Conservation (phyloP, 2,113 vertebrate genomes). For the Podarcis cretensis region DNA sequence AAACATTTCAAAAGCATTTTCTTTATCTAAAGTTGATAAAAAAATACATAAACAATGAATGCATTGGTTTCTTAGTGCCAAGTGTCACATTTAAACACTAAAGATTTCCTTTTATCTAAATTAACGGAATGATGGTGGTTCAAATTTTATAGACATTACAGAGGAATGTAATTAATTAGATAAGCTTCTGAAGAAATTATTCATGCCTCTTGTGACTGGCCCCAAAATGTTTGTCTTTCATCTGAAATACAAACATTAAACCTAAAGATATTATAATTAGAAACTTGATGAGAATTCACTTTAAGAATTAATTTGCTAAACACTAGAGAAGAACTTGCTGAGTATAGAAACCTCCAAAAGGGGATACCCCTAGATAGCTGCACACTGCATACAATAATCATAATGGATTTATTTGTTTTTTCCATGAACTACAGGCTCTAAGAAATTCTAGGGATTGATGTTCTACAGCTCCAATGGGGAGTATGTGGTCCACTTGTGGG, state of each 20-base stretch:
- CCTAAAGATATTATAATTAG: conserved; percentile 81
- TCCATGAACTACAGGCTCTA: not conserved
- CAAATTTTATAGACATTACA: conserved; percentile 89
- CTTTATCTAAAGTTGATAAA: conserved; percentile 45
- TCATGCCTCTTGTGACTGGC: conserved; percentile 84
- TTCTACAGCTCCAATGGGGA: not conserved
- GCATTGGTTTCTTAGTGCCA: conserved; percentile 60
- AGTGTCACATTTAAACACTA: conserved; percentile 70
- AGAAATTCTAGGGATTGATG: not conserved
- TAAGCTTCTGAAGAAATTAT: conserved; percentile 91
- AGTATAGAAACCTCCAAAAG: conserved; percentile 56
- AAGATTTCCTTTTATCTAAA: conserved; percentile 83
- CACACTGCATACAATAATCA: not conserved
- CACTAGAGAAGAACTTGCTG: conserved; percentile 48
- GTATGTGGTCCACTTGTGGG: too few relatives aligned
- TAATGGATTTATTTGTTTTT: not conserved
- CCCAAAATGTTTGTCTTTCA: conserved; percentile 88
- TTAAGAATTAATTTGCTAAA: conserved; percentile 76
- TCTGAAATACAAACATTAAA: conserved; percentile 83
- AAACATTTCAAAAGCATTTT: conserved; percentile 36
- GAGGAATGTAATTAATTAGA: conserved; percentile 88
- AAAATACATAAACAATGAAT: conserved; percentile 50
- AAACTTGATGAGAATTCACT: conserved; percentile 77
- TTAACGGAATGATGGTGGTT: conserved; percentile 85
- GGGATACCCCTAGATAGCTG: conserved; percentile 22